phyloP scores from a whole-genome alignment of 2,888 invertebrate species.

The Cremastinae sp. region DNA sequence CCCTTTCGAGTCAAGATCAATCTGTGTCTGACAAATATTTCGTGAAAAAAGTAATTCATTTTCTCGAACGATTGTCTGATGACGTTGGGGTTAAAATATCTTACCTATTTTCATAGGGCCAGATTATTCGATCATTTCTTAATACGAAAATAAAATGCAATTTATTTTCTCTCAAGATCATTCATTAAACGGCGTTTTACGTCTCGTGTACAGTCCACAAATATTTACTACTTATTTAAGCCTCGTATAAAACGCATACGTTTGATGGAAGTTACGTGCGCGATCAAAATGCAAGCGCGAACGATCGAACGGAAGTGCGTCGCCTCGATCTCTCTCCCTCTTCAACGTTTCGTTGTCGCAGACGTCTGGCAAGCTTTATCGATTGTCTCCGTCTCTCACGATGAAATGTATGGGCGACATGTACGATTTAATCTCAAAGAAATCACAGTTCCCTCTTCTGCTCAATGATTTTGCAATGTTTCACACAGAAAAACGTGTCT shows the following conservation, averaged over 20 bases:
- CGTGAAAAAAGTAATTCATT: too few relatives aligned
- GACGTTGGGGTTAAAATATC: too few relatives aligned
- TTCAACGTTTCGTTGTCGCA: conserved; percentile 53
- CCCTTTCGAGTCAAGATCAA: too few relatives aligned
- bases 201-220: conserved; percentile 11
- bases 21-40: too few relatives aligned
- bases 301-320: conserved; percentile 74
- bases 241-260: conserved; percentile 36
- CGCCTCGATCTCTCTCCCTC: conserved; percentile 59
- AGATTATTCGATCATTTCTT: too few relatives aligned
- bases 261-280: conserved; percentile 30
- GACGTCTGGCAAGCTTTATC: conserved; percentile 61
- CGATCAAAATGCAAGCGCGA: conserved; percentile 74
- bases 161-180: conserved; percentile 23
- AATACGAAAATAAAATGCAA: too few relatives aligned
- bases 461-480: conserved; percentile 8
- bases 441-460: conserved; percentile 43
- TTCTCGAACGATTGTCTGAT: too few relatives aligned
- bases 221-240: conserved; percentile 21
- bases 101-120: too few relatives aligned
- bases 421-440: conserved; percentile 50
- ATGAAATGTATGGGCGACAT: conserved; percentile 46
- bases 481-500: background rate
- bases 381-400: conserved; percentile 44
- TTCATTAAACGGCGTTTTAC: conserved; percentile 33